Evolutionary conservation across 2,797 vertebrate species (phyloP), one percentile per base, ranked within the genome.

Genomic region (Numenius phaeopus): DNA sequence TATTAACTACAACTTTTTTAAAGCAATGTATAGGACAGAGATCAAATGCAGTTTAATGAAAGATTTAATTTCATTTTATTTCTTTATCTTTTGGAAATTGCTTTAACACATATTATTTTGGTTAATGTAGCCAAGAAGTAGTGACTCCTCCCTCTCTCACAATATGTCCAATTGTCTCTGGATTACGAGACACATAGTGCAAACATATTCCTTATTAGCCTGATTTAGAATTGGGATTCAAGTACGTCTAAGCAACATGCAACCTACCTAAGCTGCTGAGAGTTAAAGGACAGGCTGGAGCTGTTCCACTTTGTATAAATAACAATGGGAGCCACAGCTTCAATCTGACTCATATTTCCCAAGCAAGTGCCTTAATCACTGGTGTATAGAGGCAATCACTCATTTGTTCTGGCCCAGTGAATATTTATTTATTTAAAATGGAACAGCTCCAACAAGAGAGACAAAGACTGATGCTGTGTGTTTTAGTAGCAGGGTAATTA

Each of bases 371-470:
- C 80, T 91, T 90, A 95, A 95, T 95, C 90, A 79, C 49, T 88
- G 49, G 49, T 69, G 70, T 86, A 86, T 57, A 82, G 73, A 92
- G 39, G 77, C 90, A 96, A 95, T 96, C 76, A 82, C 3, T 97
- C 90, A 95, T 92, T 95, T 96, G 85, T 93, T 96, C 93, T 89
- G 49, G 83, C 77, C 66, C 42, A 65, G 85, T 89, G 92, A 90
- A 92, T 94, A 95, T 96, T 95, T 97, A 91, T 95, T 96, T 95
- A 96, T 95, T 97, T 95, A 65, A 96, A 96, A 87, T 92, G 90
- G 86, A 96, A 81, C 72, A 76, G 39, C 46, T 96, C 88, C 90
- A 94, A 83, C 42, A 83, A 50, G 52, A 90, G 66, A 94, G 61
- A 73, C 86, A 96, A 83, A 94, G 77, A 92, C 77, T 92, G 80